Evolutionary conservation across 2,797 vertebrate species (phyloP).

Genomic region (Lacerta agilis): DNA sequence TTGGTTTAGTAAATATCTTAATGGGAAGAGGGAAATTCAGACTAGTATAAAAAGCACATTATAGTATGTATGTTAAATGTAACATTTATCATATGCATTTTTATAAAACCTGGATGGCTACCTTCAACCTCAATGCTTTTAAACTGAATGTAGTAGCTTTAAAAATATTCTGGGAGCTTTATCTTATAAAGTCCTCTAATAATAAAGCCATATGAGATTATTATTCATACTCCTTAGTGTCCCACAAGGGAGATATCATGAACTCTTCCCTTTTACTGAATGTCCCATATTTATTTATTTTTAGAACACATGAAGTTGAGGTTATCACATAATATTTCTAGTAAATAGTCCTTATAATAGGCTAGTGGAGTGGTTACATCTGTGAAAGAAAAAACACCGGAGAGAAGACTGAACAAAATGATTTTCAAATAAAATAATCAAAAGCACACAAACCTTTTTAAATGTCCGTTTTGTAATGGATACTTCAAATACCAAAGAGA

Average conservation of each 20-base stretch:
- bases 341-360: constrained; percentile 21
- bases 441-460: background rate
- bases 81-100: constrained; percentile 38
- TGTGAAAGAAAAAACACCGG: background rate
- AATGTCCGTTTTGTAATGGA: background rate
- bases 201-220: constrained; percentile 59
- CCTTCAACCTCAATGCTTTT: constrained; percentile 37
- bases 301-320: constrained; percentile 44
- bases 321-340: constrained; percentile 34
- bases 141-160: constrained; percentile 40
- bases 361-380: background rate
- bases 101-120: constrained; percentile 38
- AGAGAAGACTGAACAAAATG: background rate
- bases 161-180: constrained; percentile 59
- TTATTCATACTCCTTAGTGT: constrained; percentile 55
- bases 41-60: constrained; percentile 20
- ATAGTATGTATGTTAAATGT: constrained; percentile 47
- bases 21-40: background rate
- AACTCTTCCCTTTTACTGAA: constrained; percentile 55
- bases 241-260: constrained; percentile 54
- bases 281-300: constrained; percentile 35
- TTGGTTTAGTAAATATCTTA: background rate
- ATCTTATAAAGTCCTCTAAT: constrained; percentile 55
- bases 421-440: background rate
- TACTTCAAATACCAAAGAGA: constrained; percentile 13